Percentiles rank a stretch among this genome's conserved stretches.
Conservation (phyloP, 2,113 vertebrate species). For the Anser brachyrhynchus region DNA sequence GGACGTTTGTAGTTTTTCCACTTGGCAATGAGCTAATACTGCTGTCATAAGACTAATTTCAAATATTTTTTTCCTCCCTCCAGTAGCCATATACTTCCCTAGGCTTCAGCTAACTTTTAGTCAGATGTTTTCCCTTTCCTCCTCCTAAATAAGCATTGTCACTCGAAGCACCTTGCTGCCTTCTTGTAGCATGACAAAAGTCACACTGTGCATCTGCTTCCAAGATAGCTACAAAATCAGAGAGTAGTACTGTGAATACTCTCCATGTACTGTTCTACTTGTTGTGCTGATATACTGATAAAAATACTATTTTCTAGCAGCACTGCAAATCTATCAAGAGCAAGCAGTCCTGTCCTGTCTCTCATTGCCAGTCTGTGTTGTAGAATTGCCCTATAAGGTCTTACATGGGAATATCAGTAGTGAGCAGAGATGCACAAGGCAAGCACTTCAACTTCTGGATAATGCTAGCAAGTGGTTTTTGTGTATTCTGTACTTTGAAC, state of each 20-base stretch:
- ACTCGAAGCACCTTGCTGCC: neutral
- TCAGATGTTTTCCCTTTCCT: neutral
- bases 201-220: neutral
- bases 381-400: neutral
- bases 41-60: neutral
- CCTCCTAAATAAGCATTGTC: neutral
- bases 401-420: neutral
- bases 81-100: neutral
- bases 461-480: neutral
- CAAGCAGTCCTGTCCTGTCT: neutral
- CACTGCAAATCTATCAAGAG: neutral
- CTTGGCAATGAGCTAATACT: neutral
- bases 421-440: neutral
- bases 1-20: neutral
- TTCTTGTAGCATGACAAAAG: neutral
- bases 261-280: neutral
- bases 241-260: neutral
- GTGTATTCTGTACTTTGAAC: neutral
- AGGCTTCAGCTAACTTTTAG: neutral
- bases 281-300: neutral
- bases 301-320: neutral
- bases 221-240: neutral
- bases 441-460: neutral
- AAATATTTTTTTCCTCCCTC: neutral
- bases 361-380: neutral